Conservation (phyloP, 1,140 invertebrate species). For the Nephila pilipes region DNA sequence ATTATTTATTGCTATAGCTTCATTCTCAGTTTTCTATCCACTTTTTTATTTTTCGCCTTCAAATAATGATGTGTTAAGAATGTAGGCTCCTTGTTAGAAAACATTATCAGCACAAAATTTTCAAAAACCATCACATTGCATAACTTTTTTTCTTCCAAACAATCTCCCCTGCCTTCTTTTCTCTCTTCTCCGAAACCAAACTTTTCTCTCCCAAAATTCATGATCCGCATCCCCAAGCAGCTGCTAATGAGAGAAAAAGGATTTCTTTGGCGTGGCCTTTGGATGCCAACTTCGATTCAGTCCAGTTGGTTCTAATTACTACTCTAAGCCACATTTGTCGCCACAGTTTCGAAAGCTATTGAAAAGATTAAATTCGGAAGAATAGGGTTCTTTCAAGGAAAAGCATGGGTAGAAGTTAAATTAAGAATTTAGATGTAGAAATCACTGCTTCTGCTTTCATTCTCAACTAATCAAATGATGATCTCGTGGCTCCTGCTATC, state of each 20-base stretch:
- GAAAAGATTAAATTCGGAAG: not conserved
- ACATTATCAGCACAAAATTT: not conserved
- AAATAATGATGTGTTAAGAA: too few species aligned
- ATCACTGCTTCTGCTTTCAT: too few species aligned
- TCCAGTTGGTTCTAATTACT: not conserved
- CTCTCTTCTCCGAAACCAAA: not conserved
- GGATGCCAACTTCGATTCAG: not conserved
- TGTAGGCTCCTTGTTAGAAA: too few species aligned
- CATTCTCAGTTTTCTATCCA: too few species aligned
- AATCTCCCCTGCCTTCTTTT: not conserved
- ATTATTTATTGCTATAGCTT: too few species aligned
- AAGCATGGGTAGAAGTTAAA: too few species aligned
- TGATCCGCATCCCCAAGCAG: not conserved
- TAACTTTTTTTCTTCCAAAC: not conserved
- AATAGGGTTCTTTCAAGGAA: not conserved
- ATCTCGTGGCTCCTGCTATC: too few species aligned
- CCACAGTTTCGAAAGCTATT: not conserved
- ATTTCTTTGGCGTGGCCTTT: not conserved
- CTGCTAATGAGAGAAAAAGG: not conserved
- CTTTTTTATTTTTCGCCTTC: too few species aligned
- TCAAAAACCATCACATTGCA: not conserved
- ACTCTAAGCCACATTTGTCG: not conserved
- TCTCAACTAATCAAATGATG: too few species aligned
- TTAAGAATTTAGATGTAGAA: too few species aligned
- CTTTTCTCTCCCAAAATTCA: not conserved